phyloP scores from a whole-genome alignment of 2,113 vertebrate species.

The Etia nguti region DNA sequence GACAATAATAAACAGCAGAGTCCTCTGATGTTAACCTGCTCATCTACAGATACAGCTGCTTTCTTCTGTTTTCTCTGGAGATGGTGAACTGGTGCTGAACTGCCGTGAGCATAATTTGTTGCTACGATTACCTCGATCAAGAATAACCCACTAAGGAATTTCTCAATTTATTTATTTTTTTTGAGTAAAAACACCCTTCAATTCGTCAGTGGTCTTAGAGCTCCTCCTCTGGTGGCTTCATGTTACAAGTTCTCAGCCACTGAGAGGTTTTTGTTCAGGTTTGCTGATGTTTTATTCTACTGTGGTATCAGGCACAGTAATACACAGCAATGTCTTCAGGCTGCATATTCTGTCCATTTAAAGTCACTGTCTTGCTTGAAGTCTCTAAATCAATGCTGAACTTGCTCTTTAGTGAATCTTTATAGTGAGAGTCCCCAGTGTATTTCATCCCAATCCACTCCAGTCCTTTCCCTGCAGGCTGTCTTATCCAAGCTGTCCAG shows the following conservation, averaged over 20 bases:
- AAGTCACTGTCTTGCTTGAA: fast-evolving
- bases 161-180: fast-evolving
- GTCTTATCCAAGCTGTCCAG: not conserved
- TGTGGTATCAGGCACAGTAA: fast-evolving
- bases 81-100: not conserved
- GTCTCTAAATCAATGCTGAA: fast-evolving
- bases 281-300: fast-evolving
- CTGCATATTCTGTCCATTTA: not conserved
- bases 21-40: not conserved
- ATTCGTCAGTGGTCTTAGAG: not conserved
- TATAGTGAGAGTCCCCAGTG: fast-evolving
- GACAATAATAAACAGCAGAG: not conserved
- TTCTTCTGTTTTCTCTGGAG: not conserved
- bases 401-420: not conserved
- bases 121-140: not conserved
- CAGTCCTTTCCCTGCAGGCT: not conserved
- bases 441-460: not conserved
- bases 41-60: not conserved
- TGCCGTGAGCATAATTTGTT: not conserved
- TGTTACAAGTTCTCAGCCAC: fast-evolving
- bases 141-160: not conserved
- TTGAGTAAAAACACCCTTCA: not conserved
- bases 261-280: not conserved
- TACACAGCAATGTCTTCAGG: not conserved
- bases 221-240: not conserved